Evolutionary conservation across 2,888 invertebrate species (phyloP), one percentile per base, ranked within the genome.

Genomic region (Cephus pulcher): DNA sequence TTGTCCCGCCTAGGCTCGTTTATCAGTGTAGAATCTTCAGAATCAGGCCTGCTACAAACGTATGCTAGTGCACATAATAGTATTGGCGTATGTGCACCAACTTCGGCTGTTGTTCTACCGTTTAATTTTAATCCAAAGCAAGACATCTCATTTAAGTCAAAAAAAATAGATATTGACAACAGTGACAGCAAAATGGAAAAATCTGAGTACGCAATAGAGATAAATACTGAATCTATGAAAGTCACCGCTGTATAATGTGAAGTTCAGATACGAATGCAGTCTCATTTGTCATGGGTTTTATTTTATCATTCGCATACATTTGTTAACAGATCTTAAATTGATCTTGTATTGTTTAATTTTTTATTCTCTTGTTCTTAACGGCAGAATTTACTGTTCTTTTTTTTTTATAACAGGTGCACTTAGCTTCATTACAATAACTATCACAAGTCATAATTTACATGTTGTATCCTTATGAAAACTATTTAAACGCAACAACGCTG

Each of bases 1-100:
- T 86, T 93, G 79, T 93, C 93, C 11, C 91, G 93, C 34, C 89
- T 93, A 76, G 93, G 93, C n/a, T 93, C 93, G 11, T 93, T 93
- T 82, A 91, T 93, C 75, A 87, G 91, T 35, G 91, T 93, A 75
- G 93, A 93, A 75, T 81, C 89, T n/a, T 80, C 87, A 11, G 86
- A 85, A 15, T 77, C 82, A 34, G 84, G 85, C 34, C 56, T 23
- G 23, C 23, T 56, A 56, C 79, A 82, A n/a, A 78, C 78, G 30
- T 70, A 78, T 30, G 71, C 80, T 30, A 73, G n/a, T 73, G 74
- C 34, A 75, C 32, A 56, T 23, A 75, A 78, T n/a, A 84, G 82
- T 33, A 76, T 75, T 23, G 76, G 76, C 12, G 79, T 83, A 11
- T 86, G 87, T 15, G 81, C 84, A 37, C 86, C 87, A 30, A 86